These are phyloP conservation scores for Melipona beecheii DNA, from an alignment of 2,888 invertebrate species.

Conservation along the genomic window DNA sequence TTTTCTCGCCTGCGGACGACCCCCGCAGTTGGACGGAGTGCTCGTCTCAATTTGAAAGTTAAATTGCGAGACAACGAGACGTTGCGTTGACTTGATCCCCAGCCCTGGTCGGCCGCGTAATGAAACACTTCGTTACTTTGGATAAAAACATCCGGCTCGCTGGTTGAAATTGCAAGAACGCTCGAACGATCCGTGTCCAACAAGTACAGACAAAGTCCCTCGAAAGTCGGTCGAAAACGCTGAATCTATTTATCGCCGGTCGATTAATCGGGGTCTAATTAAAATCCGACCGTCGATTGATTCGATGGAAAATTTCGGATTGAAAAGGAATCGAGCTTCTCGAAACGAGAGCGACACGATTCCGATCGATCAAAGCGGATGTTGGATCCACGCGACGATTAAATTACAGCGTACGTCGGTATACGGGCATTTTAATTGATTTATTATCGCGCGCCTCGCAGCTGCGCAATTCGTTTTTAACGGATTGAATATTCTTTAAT, in stretches of 20 bases:
- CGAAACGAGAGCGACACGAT: conserved; percentile 3
- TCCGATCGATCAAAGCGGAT: conserved; percentile 30
- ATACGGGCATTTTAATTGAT: conserved; percentile 45
- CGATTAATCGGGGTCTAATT: conserved; percentile 39
- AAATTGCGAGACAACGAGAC: conserved; percentile 70
- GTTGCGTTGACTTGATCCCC: conserved; percentile 50
- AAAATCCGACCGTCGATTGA: conserved; percentile 32
- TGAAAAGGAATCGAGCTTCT: conserved; percentile 27
- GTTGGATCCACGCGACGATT: conserved; percentile 9
- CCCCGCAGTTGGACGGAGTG: conserved; percentile 12
- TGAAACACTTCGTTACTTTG: conserved; percentile 55
- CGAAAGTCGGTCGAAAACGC: background rate
- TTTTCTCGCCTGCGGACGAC: background rate
- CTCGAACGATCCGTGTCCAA: background rate
- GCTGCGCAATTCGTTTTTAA: conserved; percentile 49
- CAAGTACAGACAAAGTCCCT: background rate
- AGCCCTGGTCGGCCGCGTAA: conserved; percentile 32
- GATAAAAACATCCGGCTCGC: conserved; percentile 28
- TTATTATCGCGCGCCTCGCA: conserved; percentile 18
- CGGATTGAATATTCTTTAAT: background rate
- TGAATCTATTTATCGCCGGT: conserved; percentile 39
- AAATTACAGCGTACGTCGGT: conserved; percentile 28
- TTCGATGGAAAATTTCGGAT: conserved; percentile 22
- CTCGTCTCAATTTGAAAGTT: conserved; percentile 69
- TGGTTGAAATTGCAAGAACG: conserved; percentile 28